Base-by-base conservation (phyloP, 2,888 invertebrate genomes). In the Mamestra brassicae region DNA sequence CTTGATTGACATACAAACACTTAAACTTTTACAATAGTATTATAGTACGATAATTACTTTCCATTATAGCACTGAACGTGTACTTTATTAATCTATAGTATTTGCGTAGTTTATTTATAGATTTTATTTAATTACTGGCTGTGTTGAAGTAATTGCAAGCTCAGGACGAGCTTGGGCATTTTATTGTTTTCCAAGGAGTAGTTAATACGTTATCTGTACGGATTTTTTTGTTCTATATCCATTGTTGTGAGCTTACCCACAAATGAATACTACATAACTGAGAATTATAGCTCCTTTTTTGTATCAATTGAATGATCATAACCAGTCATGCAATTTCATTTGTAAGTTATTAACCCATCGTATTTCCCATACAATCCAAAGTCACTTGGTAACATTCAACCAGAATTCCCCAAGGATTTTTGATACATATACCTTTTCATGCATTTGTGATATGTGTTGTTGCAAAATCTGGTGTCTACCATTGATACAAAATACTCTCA, bases 11-110 rank as follows among this genome's bases (percentile, higher is more conserved):
- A 26, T 34, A 10, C 26, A 55, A 55, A 45, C 45, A 47, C 47
- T 13, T 47, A 4, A 47, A 47, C 11, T 47, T 11, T 6, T 2
- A 13, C 47, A 47, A 4, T 47, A 13, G 4, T 47, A 47, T 47
- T 58, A 36, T 57, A 15, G 11, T 7, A 36, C 3, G 3, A 13
- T 38, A 66, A 72, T 71, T 42, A 34, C 26, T 26, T 26, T 26
- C 26, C 26, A 26, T 26, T 26, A 26, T 26, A 50, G 57, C 38
- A 1, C 64, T 38, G 8, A 54, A 71, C 17, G 17, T 67, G n/a
- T 54, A 65, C 17, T 52, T 66, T 73, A 65, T 62, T 66, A 52
- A 73, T 58, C 60, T 64, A n/a, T 17, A 64, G 38, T 26, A 26
- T 47, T 15, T 15, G 6, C 45, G 38, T 8, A 8, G 45, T 73